These are phyloP conservation scores for Musca domestica DNA, from an alignment of 1,140 invertebrate species.

Conservation along the genomic window DNA sequence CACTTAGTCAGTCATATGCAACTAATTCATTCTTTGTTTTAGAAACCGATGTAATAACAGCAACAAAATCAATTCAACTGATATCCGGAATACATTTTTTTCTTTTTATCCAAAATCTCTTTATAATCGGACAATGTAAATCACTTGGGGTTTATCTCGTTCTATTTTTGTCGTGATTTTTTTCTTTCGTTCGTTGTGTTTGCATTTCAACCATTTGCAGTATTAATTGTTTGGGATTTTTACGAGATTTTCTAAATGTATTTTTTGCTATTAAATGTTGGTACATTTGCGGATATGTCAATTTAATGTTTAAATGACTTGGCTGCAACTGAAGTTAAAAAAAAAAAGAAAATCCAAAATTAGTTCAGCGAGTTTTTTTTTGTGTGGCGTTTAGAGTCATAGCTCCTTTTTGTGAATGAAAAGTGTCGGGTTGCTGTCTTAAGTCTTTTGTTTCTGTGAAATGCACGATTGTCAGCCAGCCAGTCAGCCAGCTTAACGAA, in stretches of 20 bases:
- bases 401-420: neutral
- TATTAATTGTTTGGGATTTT: neutral
- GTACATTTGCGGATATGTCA: slow-evolving; percentile 16
- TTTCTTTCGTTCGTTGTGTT: neutral
- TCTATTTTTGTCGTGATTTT: no score
- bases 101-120: no score
- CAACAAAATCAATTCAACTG: no score
- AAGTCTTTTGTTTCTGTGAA: slow-evolving; percentile 12
- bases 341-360: neutral
- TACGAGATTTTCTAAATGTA: neutral
- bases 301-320: slow-evolving; percentile 4
- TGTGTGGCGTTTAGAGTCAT: no score
- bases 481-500: no score
- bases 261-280: neutral
- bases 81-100: no score
- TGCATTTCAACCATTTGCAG: neutral
- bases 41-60: no score
- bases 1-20: no score
- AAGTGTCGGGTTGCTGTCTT: slow-evolving; percentile 11
- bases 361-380: neutral
- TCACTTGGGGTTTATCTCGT: no score
- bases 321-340: neutral
- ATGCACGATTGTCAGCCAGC: no score
- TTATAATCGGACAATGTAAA: no score
- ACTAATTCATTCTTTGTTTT: no score